Evolutionary conservation across 1,140 invertebrate species (phyloP), one percentile per base, ranked within the genome.

Genomic region (Caenorhabditis inopinata): DNA sequence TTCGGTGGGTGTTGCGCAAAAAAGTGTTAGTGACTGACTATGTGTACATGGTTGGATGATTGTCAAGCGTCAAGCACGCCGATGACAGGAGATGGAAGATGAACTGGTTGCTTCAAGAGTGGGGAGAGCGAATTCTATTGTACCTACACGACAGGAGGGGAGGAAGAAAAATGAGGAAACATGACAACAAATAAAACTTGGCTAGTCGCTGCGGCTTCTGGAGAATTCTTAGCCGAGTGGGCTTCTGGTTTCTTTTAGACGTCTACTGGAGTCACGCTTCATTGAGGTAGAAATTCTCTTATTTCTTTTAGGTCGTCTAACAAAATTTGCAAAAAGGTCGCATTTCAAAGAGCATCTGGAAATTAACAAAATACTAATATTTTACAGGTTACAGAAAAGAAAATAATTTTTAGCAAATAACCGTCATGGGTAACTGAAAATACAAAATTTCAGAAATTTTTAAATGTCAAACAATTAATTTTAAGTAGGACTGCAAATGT

Each of bases 41-140:
- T 68, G 58, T 68, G 58, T 68, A 68, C 58, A 68, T 68, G 58
- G 58, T 68, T 68, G 58, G 58, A 68, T 68, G 58, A 68, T 68
- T 68, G 58, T 68, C 58, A 68, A 68, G 58, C 58, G 32, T 38
- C 29, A 38, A 68, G 58, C 53, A 58, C 53, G 23, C 53, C 49
- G 23, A 53, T 53, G 49, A 53, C 49, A 53, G 49, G 14, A 14
- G n/a, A n/a, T n/a, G 23, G 18, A 3, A 6, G 27, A 68, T 68
- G 58, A 68, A 68, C 58, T 68, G 58, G 58, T 68, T 68, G 58
- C 32, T 68, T 68, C 7, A 27, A 25, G 23, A 25, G 58, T 11
- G 25, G 32, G 27, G 58, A 38, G 32, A 38, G 32, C 32, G 58
- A 29, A 68, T 35, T 42, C 29, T 68, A 38, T 68, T 68, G 58